phyloP scores from a whole-genome alignment of 2,888 invertebrate genomes.

The Adelognathus sp. region DNA sequence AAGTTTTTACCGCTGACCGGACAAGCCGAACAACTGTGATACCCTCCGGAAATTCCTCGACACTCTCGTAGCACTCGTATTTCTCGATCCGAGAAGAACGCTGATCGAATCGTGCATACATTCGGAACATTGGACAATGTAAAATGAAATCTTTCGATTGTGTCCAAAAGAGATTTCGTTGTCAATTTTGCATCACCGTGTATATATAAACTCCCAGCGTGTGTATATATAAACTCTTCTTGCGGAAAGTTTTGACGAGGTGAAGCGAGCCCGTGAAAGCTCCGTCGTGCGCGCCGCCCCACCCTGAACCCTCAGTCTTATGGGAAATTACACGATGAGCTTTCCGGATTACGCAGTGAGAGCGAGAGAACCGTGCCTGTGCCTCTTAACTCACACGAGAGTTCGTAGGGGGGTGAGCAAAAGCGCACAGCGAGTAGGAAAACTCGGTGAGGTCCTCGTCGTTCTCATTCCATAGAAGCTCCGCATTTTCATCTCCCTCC shows the following conservation, averaged over 20 bases:
- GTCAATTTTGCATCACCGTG: not conserved
- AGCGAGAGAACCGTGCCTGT: no score
- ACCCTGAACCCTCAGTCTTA: constrained; percentile 66
- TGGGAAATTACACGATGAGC: constrained; percentile 78
- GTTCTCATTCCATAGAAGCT: no score
- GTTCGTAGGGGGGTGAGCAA: constrained; percentile 4
- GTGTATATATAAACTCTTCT: not conserved
- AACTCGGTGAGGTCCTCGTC: constrained; percentile 7
- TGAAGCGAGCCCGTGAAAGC: constrained; percentile 50
- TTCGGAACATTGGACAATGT: no score
- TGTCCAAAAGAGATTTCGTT: no score
- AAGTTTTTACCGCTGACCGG: no score
- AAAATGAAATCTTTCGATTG: no score
- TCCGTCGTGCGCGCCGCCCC: constrained; percentile 36
- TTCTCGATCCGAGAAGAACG: no score
- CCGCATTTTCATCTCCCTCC: not conserved
- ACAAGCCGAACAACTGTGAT: no score
- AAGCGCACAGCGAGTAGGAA: constrained; percentile 3
- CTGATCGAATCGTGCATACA: no score
- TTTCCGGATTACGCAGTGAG: constrained; percentile 62
- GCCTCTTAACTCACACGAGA: constrained; percentile 62
- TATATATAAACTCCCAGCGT: not conserved
- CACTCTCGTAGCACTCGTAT: no score
- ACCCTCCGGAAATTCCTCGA: no score
- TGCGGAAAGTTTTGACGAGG: constrained; percentile 61